These are phyloP conservation scores for Greenwoodochromis staneri DNA, from an alignment of 2,113 vertebrate genomes.

Conservation along the genomic window DNA sequence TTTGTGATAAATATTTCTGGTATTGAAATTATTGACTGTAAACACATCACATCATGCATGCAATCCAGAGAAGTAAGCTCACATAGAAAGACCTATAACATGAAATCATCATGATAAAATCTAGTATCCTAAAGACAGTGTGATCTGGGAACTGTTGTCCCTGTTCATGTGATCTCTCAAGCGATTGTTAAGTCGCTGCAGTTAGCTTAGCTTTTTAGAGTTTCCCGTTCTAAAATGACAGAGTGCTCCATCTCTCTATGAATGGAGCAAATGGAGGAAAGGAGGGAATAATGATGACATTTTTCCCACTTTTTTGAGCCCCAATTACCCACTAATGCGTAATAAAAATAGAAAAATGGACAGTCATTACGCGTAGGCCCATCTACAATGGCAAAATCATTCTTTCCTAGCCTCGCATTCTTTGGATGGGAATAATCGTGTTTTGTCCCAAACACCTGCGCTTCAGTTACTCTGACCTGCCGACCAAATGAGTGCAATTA, in stretches of 20 bases:
- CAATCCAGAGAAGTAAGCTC: background rate
- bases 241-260: conserved; percentile 27
- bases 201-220: conserved; percentile 7
- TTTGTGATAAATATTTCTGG: background rate
- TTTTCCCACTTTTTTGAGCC: conserved; percentile 37
- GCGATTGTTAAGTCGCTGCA: conserved; percentile 15
- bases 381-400: conserved; percentile 60
- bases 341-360: conserved; percentile 73
- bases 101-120: background rate
- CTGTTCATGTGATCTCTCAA: background rate
- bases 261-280: conserved; percentile 49
- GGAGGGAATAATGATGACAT: conserved; percentile 58
- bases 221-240: conserved; percentile 12
- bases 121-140: background rate
- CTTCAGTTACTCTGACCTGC: conserved; percentile 73
- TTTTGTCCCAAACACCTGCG: conserved; percentile 78
- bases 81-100: background rate
- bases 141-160: background rate
- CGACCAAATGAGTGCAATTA: conserved; percentile 79
- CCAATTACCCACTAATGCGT: conserved; percentile 70
- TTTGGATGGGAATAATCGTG: conserved; percentile 69
- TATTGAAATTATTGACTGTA: background rate
- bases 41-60: background rate
- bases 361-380: conserved; percentile 44
- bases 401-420: conserved; percentile 53